A percentile compares a stretch with the other conserved stretches of the same genome.
Conservation (phyloP, 2,113 vertebrate genomes). For the Burhinus bistriatus region DNA sequence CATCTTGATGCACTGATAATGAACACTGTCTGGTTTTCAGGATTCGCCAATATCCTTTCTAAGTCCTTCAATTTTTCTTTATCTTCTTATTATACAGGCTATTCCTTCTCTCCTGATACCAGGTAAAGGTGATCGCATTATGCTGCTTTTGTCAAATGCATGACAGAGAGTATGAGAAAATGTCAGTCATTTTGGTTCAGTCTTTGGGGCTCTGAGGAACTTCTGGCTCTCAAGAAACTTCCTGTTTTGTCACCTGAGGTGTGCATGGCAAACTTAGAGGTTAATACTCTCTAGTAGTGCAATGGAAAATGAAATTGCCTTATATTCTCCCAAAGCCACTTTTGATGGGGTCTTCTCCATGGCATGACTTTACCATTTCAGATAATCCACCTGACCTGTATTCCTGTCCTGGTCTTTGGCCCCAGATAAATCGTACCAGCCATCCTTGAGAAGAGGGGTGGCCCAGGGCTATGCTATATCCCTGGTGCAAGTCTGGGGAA, state of each 20-base stretch:
- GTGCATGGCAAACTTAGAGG: background rate
- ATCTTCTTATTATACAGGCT: background rate
- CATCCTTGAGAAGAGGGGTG: background rate
- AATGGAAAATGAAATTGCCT: background rate
- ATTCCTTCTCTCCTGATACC: background rate
- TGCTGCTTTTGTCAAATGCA: background rate
- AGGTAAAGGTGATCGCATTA: background rate
- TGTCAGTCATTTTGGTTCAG: conserved; percentile 5
- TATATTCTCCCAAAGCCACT: background rate
- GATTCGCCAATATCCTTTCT: background rate
- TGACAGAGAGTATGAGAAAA: conserved; percentile 13
- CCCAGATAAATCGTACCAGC: rapidly evolving
- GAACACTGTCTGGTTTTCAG: background rate
- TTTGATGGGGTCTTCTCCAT: background rate
- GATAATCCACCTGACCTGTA: background rate
- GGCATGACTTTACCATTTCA: background rate
- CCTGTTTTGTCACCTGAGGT: background rate
- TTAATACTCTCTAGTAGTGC: background rate
- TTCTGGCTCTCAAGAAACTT: background rate
- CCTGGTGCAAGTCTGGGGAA: background rate
- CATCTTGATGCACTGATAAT: background rate
- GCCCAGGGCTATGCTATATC: background rate
- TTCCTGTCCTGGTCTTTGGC: background rate
- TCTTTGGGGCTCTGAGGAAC: background rate
- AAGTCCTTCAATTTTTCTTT: background rate